Percentiles rank a stretch among this genome's conserved stretches.
Evolutionary conservation across 2,797 vertebrate species (phyloP).

Genomic region (Sebastolobus alascanus): DNA sequence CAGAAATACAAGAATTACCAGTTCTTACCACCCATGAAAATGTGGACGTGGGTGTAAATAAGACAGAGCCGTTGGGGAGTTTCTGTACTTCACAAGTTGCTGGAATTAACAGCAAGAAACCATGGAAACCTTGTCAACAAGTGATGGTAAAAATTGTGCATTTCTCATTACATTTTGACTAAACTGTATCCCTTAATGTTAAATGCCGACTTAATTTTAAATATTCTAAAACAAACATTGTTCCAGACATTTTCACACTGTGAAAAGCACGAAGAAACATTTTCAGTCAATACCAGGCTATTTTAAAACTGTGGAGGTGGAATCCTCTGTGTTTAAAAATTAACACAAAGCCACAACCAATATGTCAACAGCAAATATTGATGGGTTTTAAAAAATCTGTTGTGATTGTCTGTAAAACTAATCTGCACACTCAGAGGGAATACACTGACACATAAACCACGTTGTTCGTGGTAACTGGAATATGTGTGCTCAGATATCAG

Average conservation of each 20-base stretch:
- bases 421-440: background rate
- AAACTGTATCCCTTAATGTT: background rate
- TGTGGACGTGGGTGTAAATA: constrained; percentile 14
- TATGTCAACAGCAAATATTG: background rate
- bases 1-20: constrained; percentile 4
- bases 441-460: background rate
- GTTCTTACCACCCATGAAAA: background rate
- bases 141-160: background rate
- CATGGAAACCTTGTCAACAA: background rate
- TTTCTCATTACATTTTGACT: constrained; percentile 1
- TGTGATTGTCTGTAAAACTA: background rate
- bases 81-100: background rate
- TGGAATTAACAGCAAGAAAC: constrained; percentile 5
- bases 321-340: background rate
- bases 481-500: background rate
- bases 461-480: background rate
- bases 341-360: background rate
- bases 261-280: background rate
- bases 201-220: background rate
- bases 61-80: background rate
- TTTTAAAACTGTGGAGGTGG: background rate
- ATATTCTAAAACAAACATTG: background rate
- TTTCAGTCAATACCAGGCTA: background rate
- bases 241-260: background rate
- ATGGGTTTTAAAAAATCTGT: background rate